Conservation (phyloP, 2,113 vertebrate species). For the Anser brachyrhynchus region DNA sequence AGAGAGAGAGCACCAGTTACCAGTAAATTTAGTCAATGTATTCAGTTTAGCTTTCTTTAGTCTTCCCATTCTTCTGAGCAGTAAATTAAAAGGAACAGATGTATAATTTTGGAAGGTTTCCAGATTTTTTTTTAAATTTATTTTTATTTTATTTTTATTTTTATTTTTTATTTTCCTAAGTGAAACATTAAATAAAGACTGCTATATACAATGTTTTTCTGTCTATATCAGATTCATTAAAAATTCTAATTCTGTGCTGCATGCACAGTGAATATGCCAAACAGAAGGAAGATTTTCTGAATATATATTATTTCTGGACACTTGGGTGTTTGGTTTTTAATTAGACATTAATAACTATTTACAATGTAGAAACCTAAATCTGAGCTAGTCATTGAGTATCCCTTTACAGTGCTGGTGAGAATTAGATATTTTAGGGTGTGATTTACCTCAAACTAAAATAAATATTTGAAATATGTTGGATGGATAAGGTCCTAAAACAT, state of each 20-base stretch:
- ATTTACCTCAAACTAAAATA: background rate
- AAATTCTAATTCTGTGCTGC: background rate
- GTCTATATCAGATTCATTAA: background rate
- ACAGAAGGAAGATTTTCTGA: background rate
- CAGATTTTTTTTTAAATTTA: background rate
- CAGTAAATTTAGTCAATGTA: background rate
- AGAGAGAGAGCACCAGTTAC: background rate
- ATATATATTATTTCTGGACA: background rate
- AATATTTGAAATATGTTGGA: background rate
- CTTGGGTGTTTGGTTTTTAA: background rate
- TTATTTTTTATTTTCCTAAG: background rate
- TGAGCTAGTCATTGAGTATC: background rate
- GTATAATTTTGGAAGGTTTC: constrained; percentile 12
- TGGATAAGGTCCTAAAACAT: background rate
- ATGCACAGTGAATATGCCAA: background rate
- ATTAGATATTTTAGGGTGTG: background rate
- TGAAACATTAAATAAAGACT: background rate
- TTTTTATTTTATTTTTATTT: too few relatives aligned
- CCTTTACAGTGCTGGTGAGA: background rate
- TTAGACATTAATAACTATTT: background rate
- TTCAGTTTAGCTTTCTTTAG: background rate
- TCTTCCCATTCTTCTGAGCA: background rate
- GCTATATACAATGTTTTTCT: background rate
- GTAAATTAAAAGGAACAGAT: constrained; percentile 39
- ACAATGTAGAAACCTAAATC: background rate